Evolutionary conservation across 1,140 invertebrate species (phyloP).

Genomic region (Drosophila bocki): DNA sequence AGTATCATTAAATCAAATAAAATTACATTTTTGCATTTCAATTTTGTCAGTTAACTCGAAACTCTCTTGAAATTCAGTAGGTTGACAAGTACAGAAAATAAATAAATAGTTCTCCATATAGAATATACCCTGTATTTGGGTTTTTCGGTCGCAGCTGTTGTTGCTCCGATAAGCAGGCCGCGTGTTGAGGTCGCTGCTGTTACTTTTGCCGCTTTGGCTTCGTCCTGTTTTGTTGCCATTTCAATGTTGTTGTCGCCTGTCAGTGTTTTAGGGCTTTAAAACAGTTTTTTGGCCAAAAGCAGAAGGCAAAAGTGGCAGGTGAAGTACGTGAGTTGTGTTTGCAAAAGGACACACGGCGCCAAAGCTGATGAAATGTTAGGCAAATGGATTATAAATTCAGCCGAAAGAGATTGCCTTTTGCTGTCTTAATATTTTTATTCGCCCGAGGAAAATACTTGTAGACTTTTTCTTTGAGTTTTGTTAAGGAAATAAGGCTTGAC

Average conservation of each 20-base stretch:
- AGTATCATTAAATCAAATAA: no score
- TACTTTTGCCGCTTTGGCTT: constrained; percentile 33
- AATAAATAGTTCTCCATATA: background rate
- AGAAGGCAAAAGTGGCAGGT: constrained; percentile 57
- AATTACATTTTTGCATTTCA: no score
- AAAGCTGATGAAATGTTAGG: constrained; percentile 45
- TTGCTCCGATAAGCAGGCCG: constrained; percentile 67
- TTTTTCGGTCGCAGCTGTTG: constrained; percentile 61
- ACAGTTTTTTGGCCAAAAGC: constrained; percentile 48
- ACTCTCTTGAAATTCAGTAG: no score
- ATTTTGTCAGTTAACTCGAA: no score
- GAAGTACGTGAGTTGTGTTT: constrained; percentile 59
- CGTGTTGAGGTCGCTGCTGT: constrained; percentile 58
- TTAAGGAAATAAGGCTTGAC: background rate
- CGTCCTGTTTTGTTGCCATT: constrained; percentile 24
- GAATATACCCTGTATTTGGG: constrained; percentile 13
- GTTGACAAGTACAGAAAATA: no score
- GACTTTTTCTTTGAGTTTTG: constrained; percentile 3
- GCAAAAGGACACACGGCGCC: constrained; percentile 23
- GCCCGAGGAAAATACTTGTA: background rate
- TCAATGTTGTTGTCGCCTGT: constrained; percentile 54
- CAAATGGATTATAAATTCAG: constrained; percentile 54
- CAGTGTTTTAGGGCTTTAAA: constrained; percentile 55
- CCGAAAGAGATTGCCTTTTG: constrained; percentile 37
- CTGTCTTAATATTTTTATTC: constrained; percentile 15